phyloP scores from a whole-genome alignment of 37 sponge, comb jelly and placozoan species.

The Beroe forskalii region DNA sequence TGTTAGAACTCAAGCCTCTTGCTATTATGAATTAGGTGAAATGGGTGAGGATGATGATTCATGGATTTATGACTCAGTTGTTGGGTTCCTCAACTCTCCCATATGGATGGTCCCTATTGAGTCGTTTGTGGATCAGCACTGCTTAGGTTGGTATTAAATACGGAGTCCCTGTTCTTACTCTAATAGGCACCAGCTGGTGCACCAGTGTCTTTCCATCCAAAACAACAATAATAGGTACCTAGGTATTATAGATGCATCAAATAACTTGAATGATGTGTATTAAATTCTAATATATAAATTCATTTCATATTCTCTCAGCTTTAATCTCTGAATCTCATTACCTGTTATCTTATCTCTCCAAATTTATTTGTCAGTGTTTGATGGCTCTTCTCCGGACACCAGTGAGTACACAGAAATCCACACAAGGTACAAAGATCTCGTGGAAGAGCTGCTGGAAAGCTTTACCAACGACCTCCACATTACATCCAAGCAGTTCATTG shows the following conservation, averaged over 20 bases:
- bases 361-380: slow-evolving; percentile 66
- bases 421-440: not conserved
- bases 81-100: slow-evolving; percentile 55
- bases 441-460: slow-evolving; percentile 47
- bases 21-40: no score
- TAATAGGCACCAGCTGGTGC: no score
- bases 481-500: slow-evolving; percentile 37
- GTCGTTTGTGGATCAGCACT: slow-evolving; percentile 53
- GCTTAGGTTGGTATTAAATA: slow-evolving; percentile 8
- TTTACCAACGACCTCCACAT: slow-evolving; percentile 54
- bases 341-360: no score
- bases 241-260: no score
- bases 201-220: no score
- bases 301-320: no score
- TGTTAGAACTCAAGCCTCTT: no score
- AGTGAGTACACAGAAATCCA: slow-evolving; percentile 5
- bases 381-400: not conserved
- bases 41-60: slow-evolving; percentile 49
- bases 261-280: no score
- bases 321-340: no score
- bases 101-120: slow-evolving; percentile 64
- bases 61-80: slow-evolving; percentile 61
- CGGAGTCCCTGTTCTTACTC: no score
- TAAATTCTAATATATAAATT: no score
- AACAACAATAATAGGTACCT: no score